These are phyloP conservation scores for Germaria angustata DNA, from an alignment of 2,888 invertebrate genomes.

Conservation along the genomic window DNA sequence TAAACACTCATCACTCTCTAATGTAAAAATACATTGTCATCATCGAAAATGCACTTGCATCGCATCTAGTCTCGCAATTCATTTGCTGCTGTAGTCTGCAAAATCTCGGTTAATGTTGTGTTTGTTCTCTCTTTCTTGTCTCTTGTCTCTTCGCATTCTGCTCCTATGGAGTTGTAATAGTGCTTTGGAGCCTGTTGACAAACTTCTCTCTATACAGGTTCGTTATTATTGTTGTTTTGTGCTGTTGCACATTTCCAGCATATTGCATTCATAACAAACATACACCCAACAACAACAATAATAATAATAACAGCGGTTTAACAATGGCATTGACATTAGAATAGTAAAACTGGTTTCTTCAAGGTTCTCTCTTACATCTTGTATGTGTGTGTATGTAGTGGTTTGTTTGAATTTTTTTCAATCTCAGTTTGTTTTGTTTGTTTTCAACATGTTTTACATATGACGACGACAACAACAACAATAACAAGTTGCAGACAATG, in stretches of 20 bases:
- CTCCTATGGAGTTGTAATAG: neutral
- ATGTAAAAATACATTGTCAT: neutral
- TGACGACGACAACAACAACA: neutral
- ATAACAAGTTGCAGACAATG: constrained; percentile 33
- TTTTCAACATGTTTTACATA: constrained; percentile 55
- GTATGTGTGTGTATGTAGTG: constrained; percentile 27
- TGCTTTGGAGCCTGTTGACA: constrained; percentile 19
- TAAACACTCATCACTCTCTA: neutral
- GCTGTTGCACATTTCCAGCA: constrained; percentile 42
- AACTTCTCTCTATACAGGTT: constrained; percentile 27
- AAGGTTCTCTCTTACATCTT: constrained; percentile 73
- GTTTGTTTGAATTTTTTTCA: constrained; percentile 10
- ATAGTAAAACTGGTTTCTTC: constrained; percentile 78
- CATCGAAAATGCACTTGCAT: too few relatives aligned
- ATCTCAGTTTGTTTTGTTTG: neutral
- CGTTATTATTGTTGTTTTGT: constrained; percentile 28
- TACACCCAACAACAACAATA: neutral
- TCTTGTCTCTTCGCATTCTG: neutral
- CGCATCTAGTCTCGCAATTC: neutral
- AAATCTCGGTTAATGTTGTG: neutral
- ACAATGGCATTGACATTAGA: constrained; percentile 80
- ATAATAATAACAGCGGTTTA: constrained; percentile 13
- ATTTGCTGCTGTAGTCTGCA: neutral
- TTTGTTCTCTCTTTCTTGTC: neutral
- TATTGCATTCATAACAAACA: constrained; percentile 37